Percentiles rank a stretch among this genome's conserved stretches.
Conservation (phyloP, 2,888 invertebrate species). For the Lacanobia oleracea region DNA sequence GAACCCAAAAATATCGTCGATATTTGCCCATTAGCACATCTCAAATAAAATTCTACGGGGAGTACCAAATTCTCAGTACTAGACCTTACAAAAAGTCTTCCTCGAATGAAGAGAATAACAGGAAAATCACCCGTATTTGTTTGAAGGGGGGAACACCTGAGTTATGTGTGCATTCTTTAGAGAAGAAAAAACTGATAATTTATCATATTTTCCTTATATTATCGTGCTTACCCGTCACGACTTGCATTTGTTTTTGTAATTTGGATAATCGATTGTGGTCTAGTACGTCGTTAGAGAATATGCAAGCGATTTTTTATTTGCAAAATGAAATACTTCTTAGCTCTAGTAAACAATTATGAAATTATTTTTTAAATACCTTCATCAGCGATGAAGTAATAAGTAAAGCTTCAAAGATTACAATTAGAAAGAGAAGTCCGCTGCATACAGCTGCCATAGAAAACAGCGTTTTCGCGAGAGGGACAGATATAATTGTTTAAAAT, state of each 20-base stretch:
- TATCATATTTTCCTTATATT: conserved; percentile 20
- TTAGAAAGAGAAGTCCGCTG: too few species aligned
- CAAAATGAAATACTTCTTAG: too few species aligned
- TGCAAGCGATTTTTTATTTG: too few species aligned
- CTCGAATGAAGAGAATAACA: conserved; percentile 15
- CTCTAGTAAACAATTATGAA: too few species aligned
- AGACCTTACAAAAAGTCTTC: conserved; percentile 20
- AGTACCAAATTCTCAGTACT: background rate
- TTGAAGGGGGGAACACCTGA: conserved; percentile 41
- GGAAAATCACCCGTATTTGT: conserved; percentile 36
- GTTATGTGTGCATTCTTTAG: background rate
- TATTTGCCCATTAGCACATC: conserved; percentile 19
- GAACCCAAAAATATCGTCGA: background rate
- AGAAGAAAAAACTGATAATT: background rate
- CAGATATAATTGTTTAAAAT: too few species aligned
- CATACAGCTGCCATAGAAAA: too few species aligned
- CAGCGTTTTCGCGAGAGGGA: too few species aligned
- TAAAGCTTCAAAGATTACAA: too few species aligned
- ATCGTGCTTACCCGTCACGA: conserved; percentile 16
- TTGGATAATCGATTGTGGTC: conserved; percentile 18
- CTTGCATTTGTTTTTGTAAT: conserved; percentile 29
- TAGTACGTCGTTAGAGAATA: too few species aligned
- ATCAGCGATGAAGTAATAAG: too few species aligned
- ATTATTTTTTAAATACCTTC: too few species aligned
- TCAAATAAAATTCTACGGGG: conserved; percentile 16